phyloP scores from a whole-genome alignment of 2,797 vertebrate species.

The Pseudopleuronectes americanus region DNA sequence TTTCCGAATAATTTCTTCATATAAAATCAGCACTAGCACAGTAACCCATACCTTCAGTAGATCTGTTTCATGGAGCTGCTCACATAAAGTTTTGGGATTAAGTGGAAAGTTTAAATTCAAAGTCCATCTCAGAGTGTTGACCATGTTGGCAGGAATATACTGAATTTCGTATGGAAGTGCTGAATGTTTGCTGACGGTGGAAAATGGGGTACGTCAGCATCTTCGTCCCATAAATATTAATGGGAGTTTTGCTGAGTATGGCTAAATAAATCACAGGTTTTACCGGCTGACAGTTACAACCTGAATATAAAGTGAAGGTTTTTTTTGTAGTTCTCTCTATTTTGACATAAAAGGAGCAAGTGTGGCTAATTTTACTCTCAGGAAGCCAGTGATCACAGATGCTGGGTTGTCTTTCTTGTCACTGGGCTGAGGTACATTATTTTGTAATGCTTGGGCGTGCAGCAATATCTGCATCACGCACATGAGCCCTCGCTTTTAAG shows the following conservation, averaged over 20 bases:
- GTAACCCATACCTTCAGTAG: too few relatives aligned
- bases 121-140: conserved; percentile 13
- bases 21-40: too few relatives aligned
- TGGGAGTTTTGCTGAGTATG: conserved; percentile 31
- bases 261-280: conserved; percentile 20
- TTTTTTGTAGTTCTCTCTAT: background rate
- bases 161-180: conserved; percentile 4
- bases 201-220: conserved; percentile 35
- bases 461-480: background rate
- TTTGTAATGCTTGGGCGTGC: background rate
- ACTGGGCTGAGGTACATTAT: background rate
- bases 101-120: background rate
- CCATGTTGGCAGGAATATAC: conserved; percentile 11
- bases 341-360: conserved; percentile 1
- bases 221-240: conserved; percentile 39
- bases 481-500: background rate
- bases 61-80: too few relatives aligned
- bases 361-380: background rate
- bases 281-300: conserved; percentile 4
- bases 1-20: background rate
- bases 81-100: too few relatives aligned
- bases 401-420: background rate
- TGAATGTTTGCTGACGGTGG: conserved; percentile 24
- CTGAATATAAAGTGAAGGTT: conserved; percentile 23
- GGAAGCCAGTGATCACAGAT: background rate